Conservation (phyloP, 2,888 invertebrate species). For the Serripes groenlandicus region DNA sequence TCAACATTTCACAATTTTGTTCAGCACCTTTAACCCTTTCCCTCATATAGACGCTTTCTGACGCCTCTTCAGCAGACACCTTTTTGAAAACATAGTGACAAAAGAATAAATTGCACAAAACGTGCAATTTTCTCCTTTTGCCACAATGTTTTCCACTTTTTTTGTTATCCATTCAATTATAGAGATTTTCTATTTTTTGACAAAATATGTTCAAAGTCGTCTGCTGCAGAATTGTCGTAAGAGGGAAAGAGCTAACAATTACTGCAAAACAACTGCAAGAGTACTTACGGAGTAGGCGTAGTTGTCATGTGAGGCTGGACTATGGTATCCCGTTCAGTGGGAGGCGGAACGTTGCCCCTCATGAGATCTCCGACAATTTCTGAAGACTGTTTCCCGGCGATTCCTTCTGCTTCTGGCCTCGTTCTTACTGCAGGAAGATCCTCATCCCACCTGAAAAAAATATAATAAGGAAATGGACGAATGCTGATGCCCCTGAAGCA, state of each 20-base stretch:
- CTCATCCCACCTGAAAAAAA: slow-evolving; percentile 79
- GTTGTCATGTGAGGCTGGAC: slow-evolving; percentile 71
- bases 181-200: too few relatives aligned
- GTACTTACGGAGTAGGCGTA: slow-evolving; percentile 77
- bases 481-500: too few relatives aligned
- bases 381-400: slow-evolving; percentile 74
- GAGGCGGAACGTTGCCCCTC: slow-evolving; percentile 67
- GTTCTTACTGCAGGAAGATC: slow-evolving; percentile 77
- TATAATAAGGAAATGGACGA: not conserved
- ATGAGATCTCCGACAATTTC: slow-evolving; percentile 74
- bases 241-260: too few relatives aligned
- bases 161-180: too few relatives aligned
- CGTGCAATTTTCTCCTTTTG: not conserved
- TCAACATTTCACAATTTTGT: too few relatives aligned
- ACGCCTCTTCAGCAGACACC: not conserved
- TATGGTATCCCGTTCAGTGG: slow-evolving; percentile 65
- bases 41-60: too few relatives aligned
- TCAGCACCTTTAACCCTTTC: too few relatives aligned
- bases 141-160: not conserved
- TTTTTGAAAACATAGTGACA: not conserved
- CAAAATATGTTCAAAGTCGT: too few relatives aligned
- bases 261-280: not conserved
- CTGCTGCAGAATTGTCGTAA: too few relatives aligned
- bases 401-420: slow-evolving; percentile 79
- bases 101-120: not conserved